Evolutionary conservation across 2,797 vertebrate species (phyloP).

Genomic region (Myotis myotis): DNA sequence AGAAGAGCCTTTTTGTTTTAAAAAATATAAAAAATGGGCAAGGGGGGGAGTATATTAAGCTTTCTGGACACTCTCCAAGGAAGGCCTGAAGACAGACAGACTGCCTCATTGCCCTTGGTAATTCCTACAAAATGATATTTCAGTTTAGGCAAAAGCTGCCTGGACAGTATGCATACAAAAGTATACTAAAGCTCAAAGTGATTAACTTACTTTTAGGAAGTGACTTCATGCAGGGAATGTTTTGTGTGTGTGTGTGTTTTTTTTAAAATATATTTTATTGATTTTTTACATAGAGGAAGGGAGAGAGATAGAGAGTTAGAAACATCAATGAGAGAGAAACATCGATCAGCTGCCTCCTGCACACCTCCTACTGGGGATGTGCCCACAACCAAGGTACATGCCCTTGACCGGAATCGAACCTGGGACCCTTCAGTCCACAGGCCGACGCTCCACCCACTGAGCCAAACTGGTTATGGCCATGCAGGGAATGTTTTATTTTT

Average conservation of each 20-base stretch:
- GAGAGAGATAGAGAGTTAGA: no score
- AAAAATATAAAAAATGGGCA: not conserved
- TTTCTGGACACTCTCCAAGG: not conserved
- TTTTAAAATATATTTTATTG: no score
- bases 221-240: not conserved
- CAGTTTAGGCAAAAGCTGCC: not conserved
- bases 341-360: no score
- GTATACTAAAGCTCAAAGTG: not conserved
- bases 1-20: not conserved
- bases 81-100: not conserved
- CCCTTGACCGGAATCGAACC: no score
- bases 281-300: no score
- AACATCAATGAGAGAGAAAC: no score
- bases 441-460: no score
- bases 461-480: no score
- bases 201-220: not conserved
- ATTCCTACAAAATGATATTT: not conserved
- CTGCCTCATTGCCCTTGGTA: not conserved
- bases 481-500: not conserved
- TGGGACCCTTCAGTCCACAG: no score
- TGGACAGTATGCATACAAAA: not conserved
- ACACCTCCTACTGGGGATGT: no score
- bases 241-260: not conserved
- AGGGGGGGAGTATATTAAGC: not conserved
- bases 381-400: no score